These are phyloP conservation scores for Piscicola geometra DNA, from an alignment of 2,888 invertebrate genomes.

Conservation along the genomic window DNA sequence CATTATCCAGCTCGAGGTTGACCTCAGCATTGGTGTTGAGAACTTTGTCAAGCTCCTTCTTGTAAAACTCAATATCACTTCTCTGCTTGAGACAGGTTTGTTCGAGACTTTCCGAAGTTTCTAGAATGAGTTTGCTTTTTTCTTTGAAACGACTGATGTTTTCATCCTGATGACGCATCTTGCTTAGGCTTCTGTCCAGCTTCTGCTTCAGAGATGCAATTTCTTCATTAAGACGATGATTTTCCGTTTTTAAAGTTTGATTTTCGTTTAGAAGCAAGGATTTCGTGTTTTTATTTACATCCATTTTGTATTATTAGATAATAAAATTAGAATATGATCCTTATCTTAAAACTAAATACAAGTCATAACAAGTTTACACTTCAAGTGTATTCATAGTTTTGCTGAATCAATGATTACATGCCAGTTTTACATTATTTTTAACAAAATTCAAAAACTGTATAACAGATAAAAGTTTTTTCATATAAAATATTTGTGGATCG, in stretches of 20 bases:
- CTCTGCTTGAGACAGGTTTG: not conserved
- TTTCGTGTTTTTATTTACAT: not conserved
- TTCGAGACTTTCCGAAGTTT: not conserved
- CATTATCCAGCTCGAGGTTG: conserved; percentile 11
- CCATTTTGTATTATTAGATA: not conserved
- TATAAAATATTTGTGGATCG: no score
- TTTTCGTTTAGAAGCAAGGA: not conserved
- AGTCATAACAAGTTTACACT: no score
- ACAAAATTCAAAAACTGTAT: no score
- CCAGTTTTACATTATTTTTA: no score
- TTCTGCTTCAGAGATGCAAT: not conserved
- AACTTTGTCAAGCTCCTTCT: conserved; percentile 8
- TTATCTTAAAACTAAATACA: no score
- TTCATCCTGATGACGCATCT: conserved; percentile 4
- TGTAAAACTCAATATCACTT: conserved; percentile 9
- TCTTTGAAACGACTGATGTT: conserved; percentile 5
- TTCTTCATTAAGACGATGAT: not conserved
- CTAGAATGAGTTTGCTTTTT: conserved; percentile 2
- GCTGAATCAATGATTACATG: no score
- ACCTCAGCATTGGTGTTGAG: not conserved
- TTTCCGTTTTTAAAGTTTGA: not conserved
- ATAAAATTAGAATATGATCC: no score
- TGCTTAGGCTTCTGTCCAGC: not conserved
- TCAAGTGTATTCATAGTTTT: no score
- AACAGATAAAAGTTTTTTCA: no score